Conservation (phyloP, 2,888 invertebrate species). For the Aporophyla nigra region DNA sequence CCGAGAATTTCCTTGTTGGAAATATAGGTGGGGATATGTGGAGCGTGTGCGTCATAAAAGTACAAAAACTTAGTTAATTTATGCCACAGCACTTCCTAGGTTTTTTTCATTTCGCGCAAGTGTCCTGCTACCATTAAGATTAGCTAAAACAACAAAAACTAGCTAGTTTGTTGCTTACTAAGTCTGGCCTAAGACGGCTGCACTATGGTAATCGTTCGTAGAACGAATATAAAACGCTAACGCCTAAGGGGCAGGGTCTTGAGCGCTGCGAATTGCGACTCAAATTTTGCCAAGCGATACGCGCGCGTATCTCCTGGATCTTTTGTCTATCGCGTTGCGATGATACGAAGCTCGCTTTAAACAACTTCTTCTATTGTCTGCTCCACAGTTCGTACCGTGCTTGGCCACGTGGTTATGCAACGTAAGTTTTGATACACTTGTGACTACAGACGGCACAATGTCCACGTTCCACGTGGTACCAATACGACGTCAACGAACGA, state of each 20-base stretch:
- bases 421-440: not conserved
- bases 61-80: not conserved
- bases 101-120: not conserved
- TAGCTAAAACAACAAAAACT: not conserved
- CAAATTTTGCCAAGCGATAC: no score
- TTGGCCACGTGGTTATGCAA: not conserved
- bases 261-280: no score
- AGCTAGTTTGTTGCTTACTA: no score
- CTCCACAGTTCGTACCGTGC: no score
- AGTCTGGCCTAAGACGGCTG: not conserved
- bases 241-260: no score
- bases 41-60: not conserved
- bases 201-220: no score
- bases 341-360: no score
- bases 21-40: constrained; percentile 1
- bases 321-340: no score
- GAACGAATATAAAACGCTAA: no score
- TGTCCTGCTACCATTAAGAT: not conserved
- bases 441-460: accelerated
- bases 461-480: not conserved
- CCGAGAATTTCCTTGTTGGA: constrained; percentile 30
- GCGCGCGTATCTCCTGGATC: no score
- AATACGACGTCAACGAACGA: not conserved
- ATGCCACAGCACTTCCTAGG: no score
- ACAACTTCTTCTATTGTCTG: no score